Conservation (phyloP, 2,797 vertebrate species). For the Lagorchestes hirsutus region DNA sequence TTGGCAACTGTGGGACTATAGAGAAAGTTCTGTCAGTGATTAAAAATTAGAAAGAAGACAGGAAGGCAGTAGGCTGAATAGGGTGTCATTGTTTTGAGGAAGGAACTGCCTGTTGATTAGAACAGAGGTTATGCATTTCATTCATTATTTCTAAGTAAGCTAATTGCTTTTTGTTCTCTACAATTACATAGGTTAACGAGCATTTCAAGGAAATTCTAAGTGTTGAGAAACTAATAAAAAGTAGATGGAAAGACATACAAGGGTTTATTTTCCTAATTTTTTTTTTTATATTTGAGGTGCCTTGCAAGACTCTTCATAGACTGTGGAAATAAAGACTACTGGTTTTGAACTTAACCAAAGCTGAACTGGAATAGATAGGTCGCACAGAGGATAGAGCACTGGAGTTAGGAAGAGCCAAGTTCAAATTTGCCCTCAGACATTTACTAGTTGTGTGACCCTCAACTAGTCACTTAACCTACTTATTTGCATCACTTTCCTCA, state of each 20-base stretch:
- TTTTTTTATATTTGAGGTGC: not conserved
- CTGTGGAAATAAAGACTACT: not conserved
- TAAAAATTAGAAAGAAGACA: slow-evolving; percentile 56
- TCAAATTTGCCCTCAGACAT: not conserved
- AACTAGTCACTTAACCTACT: not conserved
- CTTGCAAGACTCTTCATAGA: not conserved
- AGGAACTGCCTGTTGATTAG: slow-evolving; percentile 6
- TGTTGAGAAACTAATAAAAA: not conserved
- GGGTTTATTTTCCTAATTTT: not conserved
- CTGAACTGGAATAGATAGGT: not conserved
- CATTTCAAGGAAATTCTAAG: not conserved
- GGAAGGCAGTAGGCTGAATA: slow-evolving; percentile 7
- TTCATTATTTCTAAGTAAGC: slow-evolving; percentile 37
- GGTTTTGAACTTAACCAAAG: not conserved
- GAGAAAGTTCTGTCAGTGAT: slow-evolving; percentile 50
- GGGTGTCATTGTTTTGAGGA: slow-evolving; percentile 7
- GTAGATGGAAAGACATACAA: not conserved
- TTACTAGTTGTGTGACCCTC: not conserved
- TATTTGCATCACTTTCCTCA: not conserved
- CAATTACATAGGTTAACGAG: not conserved
- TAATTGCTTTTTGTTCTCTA: not conserved
- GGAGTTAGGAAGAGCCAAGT: not conserved
- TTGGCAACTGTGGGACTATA: slow-evolving; percentile 11
- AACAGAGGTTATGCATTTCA: slow-evolving; percentile 24
- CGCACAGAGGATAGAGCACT: not conserved